Percentiles rank a stretch among this genome's conserved stretches.
phyloP scores from a whole-genome alignment of 2,113 vertebrate species.

The Callipepla californica region DNA sequence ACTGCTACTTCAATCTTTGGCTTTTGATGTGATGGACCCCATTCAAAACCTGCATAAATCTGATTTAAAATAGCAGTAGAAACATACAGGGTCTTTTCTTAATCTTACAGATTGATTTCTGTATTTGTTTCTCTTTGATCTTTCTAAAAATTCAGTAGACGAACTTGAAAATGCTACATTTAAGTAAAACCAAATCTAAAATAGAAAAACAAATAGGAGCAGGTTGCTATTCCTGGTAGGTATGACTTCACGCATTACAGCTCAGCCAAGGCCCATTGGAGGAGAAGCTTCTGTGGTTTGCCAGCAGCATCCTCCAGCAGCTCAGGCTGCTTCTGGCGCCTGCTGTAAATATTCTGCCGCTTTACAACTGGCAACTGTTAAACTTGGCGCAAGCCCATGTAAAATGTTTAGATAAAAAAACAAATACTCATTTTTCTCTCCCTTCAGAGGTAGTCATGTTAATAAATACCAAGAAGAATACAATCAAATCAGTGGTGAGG shows the following conservation, averaged over 20 bases:
- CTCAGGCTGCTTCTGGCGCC: neutral
- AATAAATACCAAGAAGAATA: neutral
- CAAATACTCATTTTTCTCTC: slow-evolving; percentile 9
- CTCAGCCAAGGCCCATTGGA: slow-evolving; percentile 12
- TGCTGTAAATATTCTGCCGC: slow-evolving; percentile 33
- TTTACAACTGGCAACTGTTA: slow-evolving; percentile 25
- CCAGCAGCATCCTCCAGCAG: slow-evolving; percentile 6
- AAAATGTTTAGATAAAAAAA: neutral
- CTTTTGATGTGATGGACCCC: slow-evolving; percentile 36
- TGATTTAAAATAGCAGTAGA: slow-evolving; percentile 49
- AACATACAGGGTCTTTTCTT: slow-evolving; percentile 32
- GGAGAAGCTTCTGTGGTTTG: slow-evolving; percentile 41
- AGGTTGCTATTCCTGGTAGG: neutral
- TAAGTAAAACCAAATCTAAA: neutral
- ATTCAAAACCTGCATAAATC: slow-evolving; percentile 16
- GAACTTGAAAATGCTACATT: slow-evolving; percentile 1
- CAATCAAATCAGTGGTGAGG: neutral
- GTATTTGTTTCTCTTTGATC: neutral
- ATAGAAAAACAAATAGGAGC: neutral
- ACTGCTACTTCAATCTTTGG: slow-evolving; percentile 28
- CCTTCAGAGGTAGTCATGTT: neutral
- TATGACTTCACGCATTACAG: neutral
- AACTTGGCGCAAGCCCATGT: neutral
- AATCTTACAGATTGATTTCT: slow-evolving; percentile 17
- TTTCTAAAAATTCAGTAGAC: slow-evolving; percentile 2